Conservation (phyloP, 2,888 invertebrate species). For the Pammene fasciana region DNA sequence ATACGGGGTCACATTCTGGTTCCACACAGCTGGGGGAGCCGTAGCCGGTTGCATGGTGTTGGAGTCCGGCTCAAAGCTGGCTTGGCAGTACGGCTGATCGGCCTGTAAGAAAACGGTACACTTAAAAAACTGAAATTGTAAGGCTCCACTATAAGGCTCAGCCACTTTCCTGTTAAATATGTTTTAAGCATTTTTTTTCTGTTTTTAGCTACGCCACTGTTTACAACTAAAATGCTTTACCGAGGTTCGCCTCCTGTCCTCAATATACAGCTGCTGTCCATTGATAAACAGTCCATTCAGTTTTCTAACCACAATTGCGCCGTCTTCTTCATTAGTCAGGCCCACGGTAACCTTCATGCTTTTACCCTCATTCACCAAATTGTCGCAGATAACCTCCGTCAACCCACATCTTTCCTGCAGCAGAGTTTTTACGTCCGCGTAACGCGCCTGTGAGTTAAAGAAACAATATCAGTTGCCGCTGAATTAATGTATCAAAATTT, state of each 20-base stretch:
- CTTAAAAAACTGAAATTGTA: no score
- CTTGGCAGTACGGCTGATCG: no score
- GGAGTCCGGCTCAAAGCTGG: no score
- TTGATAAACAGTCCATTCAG: conserved; percentile 52
- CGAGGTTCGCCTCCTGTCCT: conserved; percentile 51
- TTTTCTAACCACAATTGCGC: conserved; percentile 51
- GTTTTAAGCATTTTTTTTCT: no score
- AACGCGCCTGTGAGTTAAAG: conserved; percentile 48
- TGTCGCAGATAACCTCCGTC: conserved; percentile 55
- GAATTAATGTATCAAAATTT: not conserved
- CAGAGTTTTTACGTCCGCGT: conserved; percentile 54
- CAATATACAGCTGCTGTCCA: conserved; percentile 53
- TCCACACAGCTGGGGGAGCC: no score
- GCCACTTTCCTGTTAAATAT: no score
- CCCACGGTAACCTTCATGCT: conserved; percentile 58
- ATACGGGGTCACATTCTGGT: no score
- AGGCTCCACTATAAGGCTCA: no score
- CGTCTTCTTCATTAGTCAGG: conserved; percentile 55
- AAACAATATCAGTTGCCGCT: not conserved
- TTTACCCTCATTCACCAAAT: conserved; percentile 47
- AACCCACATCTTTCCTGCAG: conserved; percentile 55
- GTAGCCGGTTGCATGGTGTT: no score
- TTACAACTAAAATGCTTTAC: conserved; percentile 45
- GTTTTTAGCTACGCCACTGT: no score
- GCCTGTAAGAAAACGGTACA: no score